Conservation (phyloP, 2,888 invertebrate species). For the Sabatieria punctata region DNA sequence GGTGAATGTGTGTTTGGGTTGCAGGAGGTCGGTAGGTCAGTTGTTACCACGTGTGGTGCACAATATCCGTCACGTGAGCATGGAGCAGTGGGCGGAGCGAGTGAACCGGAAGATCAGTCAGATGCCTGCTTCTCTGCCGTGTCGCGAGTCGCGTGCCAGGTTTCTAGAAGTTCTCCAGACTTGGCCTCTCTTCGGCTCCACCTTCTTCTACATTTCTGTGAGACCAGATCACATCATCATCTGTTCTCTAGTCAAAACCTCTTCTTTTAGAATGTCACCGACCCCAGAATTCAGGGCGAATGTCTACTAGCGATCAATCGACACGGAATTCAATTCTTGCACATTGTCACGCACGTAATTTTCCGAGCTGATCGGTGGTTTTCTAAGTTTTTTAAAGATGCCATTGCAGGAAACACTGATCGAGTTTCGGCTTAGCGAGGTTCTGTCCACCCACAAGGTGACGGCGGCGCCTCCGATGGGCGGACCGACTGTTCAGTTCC, state of each 20-base stretch:
- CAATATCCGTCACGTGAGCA: conserved; percentile 9
- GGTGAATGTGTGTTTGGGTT: background rate
- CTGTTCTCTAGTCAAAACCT: conserved; percentile 3
- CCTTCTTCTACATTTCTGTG: conserved; percentile 75
- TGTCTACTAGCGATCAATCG: conserved; percentile 82
- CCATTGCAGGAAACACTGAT: conserved; percentile 57
- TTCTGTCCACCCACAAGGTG: conserved; percentile 81
- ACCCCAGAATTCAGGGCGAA: conserved; percentile 54
- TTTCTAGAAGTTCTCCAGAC: conserved; percentile 63
- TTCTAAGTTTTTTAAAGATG: background rate
- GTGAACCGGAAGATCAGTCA: conserved; percentile 15
- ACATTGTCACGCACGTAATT: conserved; percentile 64
- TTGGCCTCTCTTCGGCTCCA: conserved; percentile 92
- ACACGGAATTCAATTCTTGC: conserved; percentile 79
- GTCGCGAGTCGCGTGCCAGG: conserved; percentile 14
- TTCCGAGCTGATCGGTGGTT: too few species aligned
- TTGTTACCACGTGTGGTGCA: conserved; percentile 11
- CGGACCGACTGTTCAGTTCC: conserved; percentile 52
- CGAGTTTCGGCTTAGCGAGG: conserved; percentile 82
- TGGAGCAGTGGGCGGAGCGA: conserved; percentile 16
- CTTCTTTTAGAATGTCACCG: conserved; percentile 26
- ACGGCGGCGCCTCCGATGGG: conserved; percentile 52
- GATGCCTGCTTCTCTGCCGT: conserved; percentile 10
- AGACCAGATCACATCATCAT: background rate
- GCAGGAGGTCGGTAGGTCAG: conserved; percentile 7